Base-by-base conservation (phyloP, 2,888 invertebrate genomes). In the Leucozona laternaria region DNA sequence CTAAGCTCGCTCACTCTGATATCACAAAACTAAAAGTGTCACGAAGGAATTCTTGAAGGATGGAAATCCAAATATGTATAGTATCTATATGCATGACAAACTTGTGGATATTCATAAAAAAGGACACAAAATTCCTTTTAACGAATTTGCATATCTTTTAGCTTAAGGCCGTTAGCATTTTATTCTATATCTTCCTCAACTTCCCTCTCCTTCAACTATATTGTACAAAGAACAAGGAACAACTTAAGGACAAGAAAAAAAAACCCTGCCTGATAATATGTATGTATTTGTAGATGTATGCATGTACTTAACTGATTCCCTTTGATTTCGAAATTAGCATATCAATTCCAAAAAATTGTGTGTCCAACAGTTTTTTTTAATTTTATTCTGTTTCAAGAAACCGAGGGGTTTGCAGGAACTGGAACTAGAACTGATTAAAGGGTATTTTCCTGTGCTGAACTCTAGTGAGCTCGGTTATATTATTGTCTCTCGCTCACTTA, bases 291-390 rank as follows among this genome's bases (percentile, higher is more conserved):
- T n/a, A n/a, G n/a, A n/a, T n/a, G n/a, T 28, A 28, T 31, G 57
- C 17, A 64, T 66, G 50, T 66, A 45, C 62, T 78, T 53, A 79
- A 75, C 62, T 75, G 71, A 76, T 70, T 84, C 79, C 28, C 72
- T 73, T 55, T 58, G 55, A 78, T 73, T 62, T 40, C 25, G 37
- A 75, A 81, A 86, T 86, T 86, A 86, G 73, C 85, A 86, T 86
- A 86, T 86, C 85, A 86, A 86, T 82, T 86, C 57, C 58, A 62
- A 81, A 64, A 68, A 77, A 85, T 73, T 81, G 79, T 80, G 71
- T 84, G 82, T 82, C 77, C 82, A 82, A 71, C 71, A 58, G 48
- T 40, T 37, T 66, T 43, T 11, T 34, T 5, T 48, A n/a, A n/a
- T 48, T 64, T 64, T 48, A 31, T 64, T 17, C 6, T 28, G 11